These are phyloP conservation scores for Chloebia gouldiae DNA, from an alignment of 2,113 vertebrate species.

Conservation along the genomic window DNA sequence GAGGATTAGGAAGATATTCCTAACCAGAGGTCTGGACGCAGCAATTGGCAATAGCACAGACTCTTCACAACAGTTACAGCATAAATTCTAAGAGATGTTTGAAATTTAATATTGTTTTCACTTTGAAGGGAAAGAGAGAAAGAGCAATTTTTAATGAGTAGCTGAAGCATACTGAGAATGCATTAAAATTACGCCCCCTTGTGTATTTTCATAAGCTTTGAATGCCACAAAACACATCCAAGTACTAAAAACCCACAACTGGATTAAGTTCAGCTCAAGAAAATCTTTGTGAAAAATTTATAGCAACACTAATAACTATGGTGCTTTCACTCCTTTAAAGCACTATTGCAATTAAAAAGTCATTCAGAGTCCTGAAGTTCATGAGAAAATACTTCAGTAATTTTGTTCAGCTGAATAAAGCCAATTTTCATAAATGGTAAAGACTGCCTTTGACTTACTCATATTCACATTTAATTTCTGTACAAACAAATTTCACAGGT, in stretches of 20 bases:
- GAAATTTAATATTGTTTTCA: not conserved
- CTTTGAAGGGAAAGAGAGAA: not conserved
- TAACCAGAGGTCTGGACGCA: not conserved
- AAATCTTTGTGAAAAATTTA: conserved; percentile 30
- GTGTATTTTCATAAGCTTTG: conserved; percentile 42
- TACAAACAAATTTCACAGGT: not conserved
- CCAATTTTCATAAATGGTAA: not conserved
- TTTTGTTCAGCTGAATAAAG: not conserved
- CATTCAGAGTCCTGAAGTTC: not conserved
- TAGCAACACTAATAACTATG: not conserved
- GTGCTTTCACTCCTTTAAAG: conserved; percentile 17
- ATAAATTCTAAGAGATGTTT: not conserved
- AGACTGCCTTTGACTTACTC: not conserved
- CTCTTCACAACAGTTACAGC: not conserved
- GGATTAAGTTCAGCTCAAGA: not conserved
- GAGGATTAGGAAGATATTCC: not conserved
- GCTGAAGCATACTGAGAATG: not conserved
- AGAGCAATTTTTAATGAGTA: not conserved
- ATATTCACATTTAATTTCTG: not conserved
- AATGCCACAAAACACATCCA: not conserved
- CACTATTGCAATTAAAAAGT: conserved; percentile 12
- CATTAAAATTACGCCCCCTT: conserved; percentile 49
- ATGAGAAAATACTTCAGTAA: conserved; percentile 23
- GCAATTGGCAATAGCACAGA: not conserved
- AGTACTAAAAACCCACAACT: not conserved